Conservation (phyloP, 1,140 invertebrate species). For the Holcopasites calliopsidis region DNA sequence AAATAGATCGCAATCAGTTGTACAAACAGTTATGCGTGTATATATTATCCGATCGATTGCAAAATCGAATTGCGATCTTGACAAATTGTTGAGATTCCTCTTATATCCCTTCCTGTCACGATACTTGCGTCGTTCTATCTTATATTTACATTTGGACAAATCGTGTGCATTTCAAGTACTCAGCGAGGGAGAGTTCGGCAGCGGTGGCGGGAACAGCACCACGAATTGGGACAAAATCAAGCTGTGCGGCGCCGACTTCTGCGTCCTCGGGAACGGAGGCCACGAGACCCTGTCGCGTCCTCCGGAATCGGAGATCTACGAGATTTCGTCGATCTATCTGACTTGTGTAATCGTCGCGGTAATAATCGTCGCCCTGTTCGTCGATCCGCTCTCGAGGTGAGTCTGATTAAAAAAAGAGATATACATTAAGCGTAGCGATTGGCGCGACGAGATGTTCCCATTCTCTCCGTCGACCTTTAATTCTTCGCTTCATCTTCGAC, state of each 20-base stretch:
- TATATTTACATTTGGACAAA: too few relatives aligned
- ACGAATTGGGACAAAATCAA: slow-evolving; percentile 80
- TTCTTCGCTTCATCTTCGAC: background rate
- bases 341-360: slow-evolving; percentile 91
- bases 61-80: background rate
- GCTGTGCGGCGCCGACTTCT: slow-evolving; percentile 91
- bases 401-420: too few relatives aligned
- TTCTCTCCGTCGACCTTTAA: slow-evolving; percentile 24
- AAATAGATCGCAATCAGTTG: slow-evolving; percentile 2
- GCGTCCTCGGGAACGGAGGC: slow-evolving; percentile 83
- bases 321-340: slow-evolving; percentile 93
- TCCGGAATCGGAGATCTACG: slow-evolving; percentile 90
- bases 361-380: slow-evolving; percentile 90
- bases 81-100: slow-evolving; percentile 4
- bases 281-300: slow-evolving; percentile 88
- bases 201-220: slow-evolving; percentile 76
- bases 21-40: background rate
- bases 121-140: too few relatives aligned
- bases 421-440: too few relatives aligned
- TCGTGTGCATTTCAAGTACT: slow-evolving; percentile 82
- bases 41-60: background rate
- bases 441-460: slow-evolving; percentile 7
- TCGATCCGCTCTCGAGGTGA: slow-evolving; percentile 93
- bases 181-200: slow-evolving; percentile 84
- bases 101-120: too few relatives aligned